Evolutionary conservation across 1,140 invertebrate genomes (phyloP), one percentile per base, ranked within the genome.

Genomic region (Cyclargus thomasi): DNA sequence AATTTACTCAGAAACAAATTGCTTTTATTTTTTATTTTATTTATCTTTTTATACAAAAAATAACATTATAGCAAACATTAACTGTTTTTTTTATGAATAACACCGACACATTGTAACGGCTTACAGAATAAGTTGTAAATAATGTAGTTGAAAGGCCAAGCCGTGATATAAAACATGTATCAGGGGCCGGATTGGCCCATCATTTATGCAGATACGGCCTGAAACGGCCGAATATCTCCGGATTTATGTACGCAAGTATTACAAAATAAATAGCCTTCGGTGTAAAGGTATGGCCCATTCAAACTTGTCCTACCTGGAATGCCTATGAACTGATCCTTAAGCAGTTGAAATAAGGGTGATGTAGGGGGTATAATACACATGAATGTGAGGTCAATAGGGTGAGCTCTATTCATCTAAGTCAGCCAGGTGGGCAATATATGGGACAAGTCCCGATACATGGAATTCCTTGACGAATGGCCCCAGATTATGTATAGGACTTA

Each of bases 371-470:
- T 7, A 29, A 29, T 29, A 8, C 4, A 4, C 8, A 0, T 8
- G 29, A 29, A 64, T 47, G 14, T 64, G 29, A 64, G 63, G 63
- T 64, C 63, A 47, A 47, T 35, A 64, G 47, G 66, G 64, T 64
- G 66, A n/a, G 21, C 18, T 29, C 69, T 66, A 79, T 81, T 71
- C 73, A 68, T 77, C 75, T 72, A 67, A 71, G 75, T 78, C 75
- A 72, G 57, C 64, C 71, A 76, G 75, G 73, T 74, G 70, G 68
- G 66, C 71, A 73, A 79, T 78, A 78, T 75, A 79, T 81, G 77
- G 29, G 29, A 29, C 29, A 29, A 29, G 29, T 69, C 68, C 64
- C 76, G 67, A 74, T 74, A 71, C 70, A 77, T 65, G 74, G 76
- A 74, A 73, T 73, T 74, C 68, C 75, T 69, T 74, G 64, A 68